These are phyloP conservation scores for Setophaga coronata DNA, from an alignment of 2,113 vertebrate genomes.

Conservation along the genomic window DNA sequence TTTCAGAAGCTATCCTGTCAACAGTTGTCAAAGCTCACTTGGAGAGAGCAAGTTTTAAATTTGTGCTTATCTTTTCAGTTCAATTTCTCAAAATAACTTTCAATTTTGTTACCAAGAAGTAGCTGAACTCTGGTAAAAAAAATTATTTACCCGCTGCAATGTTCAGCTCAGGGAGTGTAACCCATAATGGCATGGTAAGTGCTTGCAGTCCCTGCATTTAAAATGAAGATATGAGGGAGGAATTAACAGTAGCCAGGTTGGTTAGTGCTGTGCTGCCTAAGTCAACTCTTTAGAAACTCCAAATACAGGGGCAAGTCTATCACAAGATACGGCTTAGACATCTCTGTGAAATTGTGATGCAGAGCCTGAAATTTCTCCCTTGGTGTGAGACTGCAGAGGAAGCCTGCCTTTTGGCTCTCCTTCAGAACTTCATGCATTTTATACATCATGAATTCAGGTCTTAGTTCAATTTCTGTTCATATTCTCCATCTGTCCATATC, in stretches of 20 bases:
- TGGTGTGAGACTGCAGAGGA: background rate
- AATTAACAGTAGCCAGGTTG: background rate
- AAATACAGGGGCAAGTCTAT: background rate
- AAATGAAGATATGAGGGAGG: background rate
- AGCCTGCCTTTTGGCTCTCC: background rate
- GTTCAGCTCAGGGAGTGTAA: background rate
- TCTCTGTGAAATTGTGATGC: background rate
- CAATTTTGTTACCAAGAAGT: background rate
- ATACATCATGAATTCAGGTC: background rate
- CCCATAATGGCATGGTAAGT: background rate
- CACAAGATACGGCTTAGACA: background rate
- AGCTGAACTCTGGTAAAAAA: background rate
- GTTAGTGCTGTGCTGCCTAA: background rate
- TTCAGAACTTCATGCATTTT: conserved; percentile 10
- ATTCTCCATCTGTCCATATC: conserved; percentile 41
- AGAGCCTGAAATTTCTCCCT: background rate
- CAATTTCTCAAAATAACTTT: background rate
- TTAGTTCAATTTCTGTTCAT: conserved; percentile 2
- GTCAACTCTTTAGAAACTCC: background rate
- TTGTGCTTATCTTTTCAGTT: background rate
- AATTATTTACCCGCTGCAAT: background rate
- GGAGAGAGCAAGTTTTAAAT: background rate
- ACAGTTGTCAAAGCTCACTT: background rate
- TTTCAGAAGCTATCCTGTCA: background rate
- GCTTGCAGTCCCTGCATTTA: background rate